Evolutionary conservation across 2,113 vertebrate genomes (phyloP).

Genomic region (Cnemophilus loriae): DNA sequence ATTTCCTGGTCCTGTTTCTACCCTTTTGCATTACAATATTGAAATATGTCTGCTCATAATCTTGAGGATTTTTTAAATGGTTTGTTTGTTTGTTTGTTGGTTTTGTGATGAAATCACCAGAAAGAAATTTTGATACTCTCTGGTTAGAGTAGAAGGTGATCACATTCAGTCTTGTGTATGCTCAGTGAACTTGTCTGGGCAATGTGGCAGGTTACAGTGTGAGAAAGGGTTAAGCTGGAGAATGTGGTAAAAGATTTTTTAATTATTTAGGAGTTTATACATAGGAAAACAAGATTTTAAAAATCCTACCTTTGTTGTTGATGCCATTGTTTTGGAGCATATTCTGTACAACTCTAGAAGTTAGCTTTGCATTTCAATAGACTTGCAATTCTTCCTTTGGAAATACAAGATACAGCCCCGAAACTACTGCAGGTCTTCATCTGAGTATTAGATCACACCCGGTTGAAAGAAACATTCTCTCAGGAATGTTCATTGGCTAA

Average conservation of each 20-base stretch:
- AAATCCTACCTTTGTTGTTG: background rate
- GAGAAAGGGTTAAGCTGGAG: background rate
- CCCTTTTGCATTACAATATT: background rate
- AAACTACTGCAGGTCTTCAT: background rate
- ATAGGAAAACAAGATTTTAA: background rate
- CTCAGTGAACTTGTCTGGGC: background rate
- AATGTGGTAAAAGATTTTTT: background rate
- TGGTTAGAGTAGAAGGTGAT: background rate
- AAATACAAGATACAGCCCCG: background rate
- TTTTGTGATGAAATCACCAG: background rate
- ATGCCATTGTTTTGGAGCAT: background rate
- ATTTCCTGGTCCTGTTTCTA: background rate
- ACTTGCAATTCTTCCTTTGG: background rate
- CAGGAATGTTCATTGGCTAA: background rate
- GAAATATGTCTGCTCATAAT: background rate
- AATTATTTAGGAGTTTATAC: background rate
- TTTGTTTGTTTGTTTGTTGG: too few relatives aligned
- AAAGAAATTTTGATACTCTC: background rate
- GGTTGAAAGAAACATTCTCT: background rate
- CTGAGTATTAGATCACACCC: background rate
- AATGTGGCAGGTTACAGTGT: background rate
- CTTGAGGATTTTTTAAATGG: background rate
- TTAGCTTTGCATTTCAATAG: background rate
- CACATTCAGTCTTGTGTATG: background rate
- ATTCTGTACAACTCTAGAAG: background rate